Conservation (phyloP, 2,113 vertebrate genomes). For the Pseudonaja textilis region DNA sequence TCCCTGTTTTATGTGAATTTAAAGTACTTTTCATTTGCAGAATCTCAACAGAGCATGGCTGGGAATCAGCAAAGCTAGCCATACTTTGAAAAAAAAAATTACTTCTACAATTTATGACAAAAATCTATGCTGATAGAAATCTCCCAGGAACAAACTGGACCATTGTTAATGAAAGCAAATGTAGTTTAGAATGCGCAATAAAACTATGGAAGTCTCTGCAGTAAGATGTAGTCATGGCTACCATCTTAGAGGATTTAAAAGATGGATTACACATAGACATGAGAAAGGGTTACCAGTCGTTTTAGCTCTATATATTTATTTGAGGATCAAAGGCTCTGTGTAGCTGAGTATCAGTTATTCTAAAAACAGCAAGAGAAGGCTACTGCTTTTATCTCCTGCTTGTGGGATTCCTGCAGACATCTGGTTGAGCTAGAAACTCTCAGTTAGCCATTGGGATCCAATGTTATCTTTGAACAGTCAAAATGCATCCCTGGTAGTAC, state of each 20-base stretch:
- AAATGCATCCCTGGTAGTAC: background rate
- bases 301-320: background rate
- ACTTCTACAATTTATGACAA: background rate
- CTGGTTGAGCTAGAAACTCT: background rate
- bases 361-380: background rate
- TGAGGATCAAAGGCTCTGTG: background rate
- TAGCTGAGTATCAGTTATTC: background rate
- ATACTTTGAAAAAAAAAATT: background rate
- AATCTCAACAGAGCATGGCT: background rate
- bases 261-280: background rate
- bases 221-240: background rate
- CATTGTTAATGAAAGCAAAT: background rate
- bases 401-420: background rate
- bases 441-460: background rate
- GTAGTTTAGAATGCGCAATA: background rate
- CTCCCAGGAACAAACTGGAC: background rate
- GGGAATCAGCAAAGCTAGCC: background rate
- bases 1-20: background rate
- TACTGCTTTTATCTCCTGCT: background rate
- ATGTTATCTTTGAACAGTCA: background rate
- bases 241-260: background rate
- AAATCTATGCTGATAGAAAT: background rate
- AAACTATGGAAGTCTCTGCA: background rate
- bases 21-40: slow-evolving; percentile 8
- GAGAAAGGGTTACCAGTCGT: background rate